These are phyloP conservation scores for Cyaniris semiargus DNA, from an alignment of 2,888 invertebrate genomes.

Conservation along the genomic window DNA sequence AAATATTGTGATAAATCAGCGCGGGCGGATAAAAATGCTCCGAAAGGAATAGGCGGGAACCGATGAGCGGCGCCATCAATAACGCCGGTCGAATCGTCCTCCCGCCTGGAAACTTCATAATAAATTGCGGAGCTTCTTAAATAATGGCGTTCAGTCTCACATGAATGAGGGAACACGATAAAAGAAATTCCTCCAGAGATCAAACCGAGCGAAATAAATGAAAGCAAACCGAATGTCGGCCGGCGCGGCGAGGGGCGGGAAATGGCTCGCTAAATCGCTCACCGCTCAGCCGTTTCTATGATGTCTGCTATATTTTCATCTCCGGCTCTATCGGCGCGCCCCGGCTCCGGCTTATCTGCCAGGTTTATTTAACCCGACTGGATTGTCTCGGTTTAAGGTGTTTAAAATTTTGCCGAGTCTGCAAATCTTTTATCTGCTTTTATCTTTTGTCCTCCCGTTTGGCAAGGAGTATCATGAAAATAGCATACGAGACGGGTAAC, in stretches of 20 bases:
- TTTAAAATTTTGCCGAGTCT: neutral
- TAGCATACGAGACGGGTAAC: neutral
- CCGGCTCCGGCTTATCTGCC: neutral
- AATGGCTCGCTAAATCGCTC: constrained; percentile 52
- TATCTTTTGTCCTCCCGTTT: neutral
- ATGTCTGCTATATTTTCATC: constrained; percentile 59
- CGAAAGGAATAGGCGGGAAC: constrained; percentile 29
- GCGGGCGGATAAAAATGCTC: constrained; percentile 44
- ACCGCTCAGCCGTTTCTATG: constrained; percentile 50
- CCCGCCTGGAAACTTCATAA: constrained; percentile 44
- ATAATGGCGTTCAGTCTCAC: constrained; percentile 50
- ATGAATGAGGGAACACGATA: constrained; percentile 61
- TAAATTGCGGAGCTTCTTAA: constrained; percentile 46
- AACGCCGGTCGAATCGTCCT: constrained; percentile 44
- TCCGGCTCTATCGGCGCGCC: constrained; percentile 52
- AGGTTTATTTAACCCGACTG: neutral
- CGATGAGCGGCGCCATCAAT: constrained; percentile 41
- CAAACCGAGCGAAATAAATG: constrained; percentile 62
- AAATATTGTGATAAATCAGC: constrained; percentile 38
- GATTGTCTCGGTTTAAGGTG: neutral
- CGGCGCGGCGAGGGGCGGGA: constrained; percentile 45
- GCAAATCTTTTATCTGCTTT: neutral
- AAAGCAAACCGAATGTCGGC: constrained; percentile 43
- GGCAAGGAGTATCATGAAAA: neutral
- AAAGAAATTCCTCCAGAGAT: constrained; percentile 62